A percentile compares a stretch with the other conserved stretches of the same genome.
Conservation (phyloP, 2,888 invertebrate species). For the Rutpela maculata region DNA sequence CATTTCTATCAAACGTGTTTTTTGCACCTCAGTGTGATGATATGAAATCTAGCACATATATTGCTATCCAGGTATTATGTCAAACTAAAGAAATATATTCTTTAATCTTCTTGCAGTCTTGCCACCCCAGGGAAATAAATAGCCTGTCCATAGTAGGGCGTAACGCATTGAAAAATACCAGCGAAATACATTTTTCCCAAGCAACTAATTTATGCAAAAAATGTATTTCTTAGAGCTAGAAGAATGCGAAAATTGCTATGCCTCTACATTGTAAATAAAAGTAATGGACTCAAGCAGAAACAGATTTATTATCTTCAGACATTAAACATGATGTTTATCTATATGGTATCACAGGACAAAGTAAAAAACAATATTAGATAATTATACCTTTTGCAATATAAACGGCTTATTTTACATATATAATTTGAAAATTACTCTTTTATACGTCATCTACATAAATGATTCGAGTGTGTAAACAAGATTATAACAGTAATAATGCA, state of each 20-base stretch:
- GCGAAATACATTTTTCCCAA: too few relatives aligned
- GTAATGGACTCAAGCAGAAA: neutral
- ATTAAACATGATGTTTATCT: slow-evolving; percentile 7
- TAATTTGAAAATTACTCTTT: slow-evolving; percentile 52
- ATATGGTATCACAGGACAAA: slow-evolving; percentile 13
- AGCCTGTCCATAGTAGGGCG: too few relatives aligned
- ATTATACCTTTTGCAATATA: slow-evolving; percentile 29
- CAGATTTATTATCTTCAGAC: slow-evolving; percentile 28
- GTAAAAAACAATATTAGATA: slow-evolving; percentile 26
- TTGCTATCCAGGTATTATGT: too few relatives aligned
- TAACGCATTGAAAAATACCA: too few relatives aligned
- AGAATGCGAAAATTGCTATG: neutral
- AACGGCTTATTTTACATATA: slow-evolving; percentile 45
- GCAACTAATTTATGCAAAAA: too few relatives aligned
- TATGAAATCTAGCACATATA: too few relatives aligned
- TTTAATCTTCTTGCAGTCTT: too few relatives aligned
- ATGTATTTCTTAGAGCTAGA: neutral
- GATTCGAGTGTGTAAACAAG: slow-evolving; percentile 42
- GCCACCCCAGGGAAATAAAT: too few relatives aligned
- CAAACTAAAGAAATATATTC: too few relatives aligned
- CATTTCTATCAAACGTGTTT: too few relatives aligned
- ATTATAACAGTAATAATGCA: slow-evolving; percentile 34
- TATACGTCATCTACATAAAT: slow-evolving; percentile 48
- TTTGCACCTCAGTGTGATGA: too few relatives aligned
- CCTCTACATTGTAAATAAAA: neutral